phyloP scores from a whole-genome alignment of 2,113 vertebrate species.

The Pelusios castaneus region DNA sequence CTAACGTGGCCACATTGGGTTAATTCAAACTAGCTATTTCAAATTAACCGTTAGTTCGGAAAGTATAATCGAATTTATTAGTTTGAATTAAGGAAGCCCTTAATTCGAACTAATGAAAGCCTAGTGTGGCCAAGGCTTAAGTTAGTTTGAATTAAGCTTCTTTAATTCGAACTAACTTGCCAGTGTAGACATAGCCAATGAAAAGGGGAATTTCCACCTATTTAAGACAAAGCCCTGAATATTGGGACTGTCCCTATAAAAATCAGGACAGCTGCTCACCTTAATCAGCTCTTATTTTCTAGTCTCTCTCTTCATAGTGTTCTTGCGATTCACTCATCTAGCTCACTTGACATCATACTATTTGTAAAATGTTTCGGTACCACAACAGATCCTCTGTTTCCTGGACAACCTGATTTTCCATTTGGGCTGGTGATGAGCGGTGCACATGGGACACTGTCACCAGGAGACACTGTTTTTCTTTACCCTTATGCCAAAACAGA shows the following conservation, averaged over 20 bases:
- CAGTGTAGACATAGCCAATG: too few relatives aligned
- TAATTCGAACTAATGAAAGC: too few relatives aligned
- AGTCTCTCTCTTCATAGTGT: background rate
- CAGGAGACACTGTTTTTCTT: background rate
- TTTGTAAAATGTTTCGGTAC: background rate
- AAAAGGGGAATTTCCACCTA: rapidly evolving
- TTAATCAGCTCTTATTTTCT: background rate
- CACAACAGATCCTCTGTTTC: background rate
- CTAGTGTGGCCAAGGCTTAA: too few relatives aligned
- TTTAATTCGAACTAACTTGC: too few relatives aligned
- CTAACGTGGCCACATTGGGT: too few relatives aligned
- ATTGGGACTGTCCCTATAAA: too few relatives aligned
- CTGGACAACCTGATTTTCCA: background rate
- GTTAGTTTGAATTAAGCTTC: too few relatives aligned
- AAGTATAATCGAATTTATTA: too few relatives aligned
- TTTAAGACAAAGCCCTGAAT: too few relatives aligned
- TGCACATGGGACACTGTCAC: background rate
- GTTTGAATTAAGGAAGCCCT: too few relatives aligned
- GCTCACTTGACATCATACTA: background rate
- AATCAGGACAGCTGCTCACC: background rate
- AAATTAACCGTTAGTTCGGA: too few relatives aligned
- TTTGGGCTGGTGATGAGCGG: background rate
- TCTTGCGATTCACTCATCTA: background rate
- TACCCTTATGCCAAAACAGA: background rate
- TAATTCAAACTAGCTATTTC: too few relatives aligned